Percentiles rank a stretch among this genome's conserved stretches.
Evolutionary conservation across 2,888 invertebrate genomes (phyloP).

Genomic region (Latrodectus hesperus): DNA sequence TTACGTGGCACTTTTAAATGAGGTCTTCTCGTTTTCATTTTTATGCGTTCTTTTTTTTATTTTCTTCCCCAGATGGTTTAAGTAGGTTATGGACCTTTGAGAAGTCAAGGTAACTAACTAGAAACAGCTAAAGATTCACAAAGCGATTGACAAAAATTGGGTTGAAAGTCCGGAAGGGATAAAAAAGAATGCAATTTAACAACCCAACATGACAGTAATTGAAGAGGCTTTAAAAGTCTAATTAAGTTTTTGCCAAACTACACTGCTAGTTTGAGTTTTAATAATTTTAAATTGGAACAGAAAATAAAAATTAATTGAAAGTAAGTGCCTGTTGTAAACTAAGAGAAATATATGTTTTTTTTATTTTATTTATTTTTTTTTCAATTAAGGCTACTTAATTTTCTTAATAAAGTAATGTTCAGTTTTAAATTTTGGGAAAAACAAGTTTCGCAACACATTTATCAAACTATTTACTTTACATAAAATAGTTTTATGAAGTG

Average conservation of each 20-base stretch:
- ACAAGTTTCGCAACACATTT: too few species aligned
- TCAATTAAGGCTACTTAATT: too few species aligned
- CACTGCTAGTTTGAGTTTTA: not conserved
- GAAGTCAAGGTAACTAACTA: slow-evolving; percentile 34
- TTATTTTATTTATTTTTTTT: too few species aligned
- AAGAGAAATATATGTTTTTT: too few species aligned
- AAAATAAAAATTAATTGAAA: too few species aligned
- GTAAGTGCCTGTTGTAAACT: too few species aligned
- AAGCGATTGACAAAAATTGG: not conserved
- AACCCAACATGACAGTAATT: not conserved
- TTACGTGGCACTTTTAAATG: slow-evolving; percentile 57
- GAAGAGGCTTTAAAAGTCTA: not conserved
- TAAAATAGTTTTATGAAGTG: too few species aligned
- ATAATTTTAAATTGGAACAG: not conserved
- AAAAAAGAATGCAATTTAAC: not conserved
- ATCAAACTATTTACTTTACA: too few species aligned
- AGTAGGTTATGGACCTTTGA: slow-evolving; percentile 54
- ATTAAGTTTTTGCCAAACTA: not conserved
- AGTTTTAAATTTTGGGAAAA: too few species aligned
- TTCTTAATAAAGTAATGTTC: too few species aligned
- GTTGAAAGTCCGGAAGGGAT: not conserved
- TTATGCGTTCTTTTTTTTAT: slow-evolving; percentile 1
- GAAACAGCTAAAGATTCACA: not conserved
- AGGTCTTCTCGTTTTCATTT: slow-evolving; percentile 7
- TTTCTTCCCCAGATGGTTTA: slow-evolving; percentile 20